A percentile compares a stretch with the other conserved stretches of the same genome.
Conservation (phyloP, 2,797 vertebrate genomes). For the Prionace glauca region DNA sequence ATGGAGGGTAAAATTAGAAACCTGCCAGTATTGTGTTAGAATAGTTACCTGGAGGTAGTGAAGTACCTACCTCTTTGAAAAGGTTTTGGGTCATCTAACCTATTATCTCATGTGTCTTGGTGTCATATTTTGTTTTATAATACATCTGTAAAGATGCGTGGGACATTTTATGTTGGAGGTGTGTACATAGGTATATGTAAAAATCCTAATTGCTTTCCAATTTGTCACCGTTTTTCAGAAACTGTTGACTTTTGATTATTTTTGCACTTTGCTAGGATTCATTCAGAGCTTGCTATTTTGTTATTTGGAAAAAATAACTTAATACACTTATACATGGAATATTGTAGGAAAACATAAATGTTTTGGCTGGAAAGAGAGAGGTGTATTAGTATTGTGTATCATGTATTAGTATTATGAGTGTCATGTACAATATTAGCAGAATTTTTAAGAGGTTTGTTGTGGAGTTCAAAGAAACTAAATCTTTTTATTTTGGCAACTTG, state of each 20-base stretch:
- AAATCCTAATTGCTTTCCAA: neutral
- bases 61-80: neutral
- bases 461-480: neutral
- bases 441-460: neutral
- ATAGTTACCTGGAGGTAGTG: no score
- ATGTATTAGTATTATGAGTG: no score
- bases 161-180: neutral
- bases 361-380: neutral
- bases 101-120: neutral
- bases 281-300: neutral
- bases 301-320: neutral
- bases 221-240: neutral
- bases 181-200: neutral
- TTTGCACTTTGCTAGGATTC: neutral
- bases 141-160: neutral
- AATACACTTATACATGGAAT: neutral
- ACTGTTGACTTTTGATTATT: neutral
- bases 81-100: neutral
- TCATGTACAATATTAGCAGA: neutral
- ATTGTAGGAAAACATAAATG: neutral
- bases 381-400: no score
- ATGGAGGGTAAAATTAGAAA: no score
- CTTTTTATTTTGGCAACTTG: neutral
- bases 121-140: neutral
- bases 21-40: no score